Evolutionary conservation across 2,113 vertebrate species (phyloP).

Genomic region (Pachyramphus minor): DNA sequence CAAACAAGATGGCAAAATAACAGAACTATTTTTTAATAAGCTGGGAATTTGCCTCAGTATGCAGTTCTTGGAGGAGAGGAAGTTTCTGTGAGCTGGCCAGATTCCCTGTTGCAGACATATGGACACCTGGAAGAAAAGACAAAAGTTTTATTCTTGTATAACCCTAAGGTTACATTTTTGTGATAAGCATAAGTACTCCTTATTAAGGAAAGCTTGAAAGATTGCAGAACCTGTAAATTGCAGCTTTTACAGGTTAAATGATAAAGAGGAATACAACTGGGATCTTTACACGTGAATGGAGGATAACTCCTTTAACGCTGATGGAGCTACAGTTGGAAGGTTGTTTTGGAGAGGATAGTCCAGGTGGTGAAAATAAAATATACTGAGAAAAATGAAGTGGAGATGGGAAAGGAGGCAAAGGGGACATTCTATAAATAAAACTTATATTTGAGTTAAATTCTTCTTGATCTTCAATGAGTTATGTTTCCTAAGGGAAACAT

Average conservation of each 20-base stretch:
- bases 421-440: background rate
- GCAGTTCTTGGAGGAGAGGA: conserved; percentile 27
- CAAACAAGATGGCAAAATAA: conserved; percentile 62
- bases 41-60: conserved; percentile 57
- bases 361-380: background rate
- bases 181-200: background rate
- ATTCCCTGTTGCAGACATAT: background rate
- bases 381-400: background rate
- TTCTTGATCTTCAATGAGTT: background rate
- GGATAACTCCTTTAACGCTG: background rate
- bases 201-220: background rate
- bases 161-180: background rate
- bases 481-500: background rate
- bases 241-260: background rate
- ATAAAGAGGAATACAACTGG: background rate
- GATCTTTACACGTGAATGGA: background rate
- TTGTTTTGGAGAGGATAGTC: background rate
- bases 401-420: background rate
- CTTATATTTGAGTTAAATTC: background rate
- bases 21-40: conserved; percentile 68
- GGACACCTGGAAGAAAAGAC: conserved; percentile 53
- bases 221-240: background rate
- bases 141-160: conserved; percentile 29
- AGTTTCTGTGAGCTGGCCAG: conserved; percentile 24
- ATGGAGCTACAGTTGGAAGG: background rate